Evolutionary conservation across 2,113 vertebrate genomes (phyloP), one percentile per base, ranked within the genome.

Genomic region (Cheilinus undulatus): DNA sequence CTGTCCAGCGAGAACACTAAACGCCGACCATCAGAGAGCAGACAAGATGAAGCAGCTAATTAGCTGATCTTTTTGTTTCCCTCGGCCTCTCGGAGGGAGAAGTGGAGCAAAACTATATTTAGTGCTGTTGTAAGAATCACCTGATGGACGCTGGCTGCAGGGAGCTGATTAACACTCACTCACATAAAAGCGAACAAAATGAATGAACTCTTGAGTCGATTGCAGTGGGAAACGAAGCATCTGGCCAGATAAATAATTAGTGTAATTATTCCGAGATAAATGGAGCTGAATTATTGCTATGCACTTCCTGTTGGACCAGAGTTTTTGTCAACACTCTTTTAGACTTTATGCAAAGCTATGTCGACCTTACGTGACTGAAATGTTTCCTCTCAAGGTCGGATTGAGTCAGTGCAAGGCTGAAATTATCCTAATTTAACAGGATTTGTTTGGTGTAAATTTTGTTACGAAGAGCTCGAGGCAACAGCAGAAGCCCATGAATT

Each of bases 61-160:
- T 42, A 71, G 34, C 40, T 36, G 0, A 45, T 56, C 14, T 50
- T 19, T 40, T 22, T 32, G 23, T 56, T 48, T 30, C 9, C 1
- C 32, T 24, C 20, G 5, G 36, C 24, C 26, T 61, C 53, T 43
- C 34, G 10, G 34, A 61, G 63, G 60, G 65, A 51, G 22, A 46
- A 51, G 40, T 30, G 10, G 42, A 69, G 69, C 48, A 48, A 28
- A 22, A 59, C 56, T 72, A 52, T 68, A 68, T 72, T 76, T 54
- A 53, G 61, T 51, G 15, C 40, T 51, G 59, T 60, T 62, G 69
- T 58, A 59, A 65, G 58, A 67, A 64, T 49, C 52, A 73, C 72
- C 62, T 80, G 76, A 59, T 7, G 8, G 38, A 46, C 5, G 1
- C 34, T 51, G 17, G 63, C 57, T 2, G 13, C 19, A 27, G 67